phyloP scores from a whole-genome alignment of 2,113 vertebrate genomes.

The Aptenodytes patagonicus region DNA sequence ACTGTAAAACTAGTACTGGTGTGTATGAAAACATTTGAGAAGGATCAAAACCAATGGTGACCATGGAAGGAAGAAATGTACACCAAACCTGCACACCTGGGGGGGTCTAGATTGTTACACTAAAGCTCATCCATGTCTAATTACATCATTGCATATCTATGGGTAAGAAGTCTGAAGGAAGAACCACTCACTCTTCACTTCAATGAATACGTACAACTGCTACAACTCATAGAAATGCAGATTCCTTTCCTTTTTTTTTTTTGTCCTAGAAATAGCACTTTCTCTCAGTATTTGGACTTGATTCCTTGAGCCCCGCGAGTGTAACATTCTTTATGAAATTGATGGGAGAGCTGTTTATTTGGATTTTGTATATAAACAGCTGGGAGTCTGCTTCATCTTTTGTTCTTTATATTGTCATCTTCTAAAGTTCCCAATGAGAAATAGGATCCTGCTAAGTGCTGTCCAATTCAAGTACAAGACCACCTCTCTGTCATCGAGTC shows the following conservation, averaged over 20 bases:
- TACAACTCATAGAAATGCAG: neutral
- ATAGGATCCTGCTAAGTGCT: neutral
- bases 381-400: neutral
- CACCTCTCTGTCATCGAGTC: neutral
- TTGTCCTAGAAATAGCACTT: neutral
- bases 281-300: neutral
- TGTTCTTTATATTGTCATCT: neutral
- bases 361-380: neutral
- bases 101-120: neutral
- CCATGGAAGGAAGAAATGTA: neutral
- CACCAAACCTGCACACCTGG: neutral
- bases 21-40: neutral
- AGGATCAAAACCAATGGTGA: neutral
- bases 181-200: neutral
- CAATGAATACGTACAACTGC: neutral
- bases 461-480: neutral
- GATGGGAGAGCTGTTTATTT: neutral
- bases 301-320: neutral
- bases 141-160: neutral
- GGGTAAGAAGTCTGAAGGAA: slow-evolving; percentile 1
- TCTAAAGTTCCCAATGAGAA: neutral
- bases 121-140: neutral
- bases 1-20: neutral
- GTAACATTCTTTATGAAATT: neutral
- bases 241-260: neutral